Percentiles rank a stretch among this genome's conserved stretches.
These are phyloP conservation scores for Ylistrum balloti DNA, from an alignment of 1,140 invertebrate genomes.

Conservation along the genomic window DNA sequence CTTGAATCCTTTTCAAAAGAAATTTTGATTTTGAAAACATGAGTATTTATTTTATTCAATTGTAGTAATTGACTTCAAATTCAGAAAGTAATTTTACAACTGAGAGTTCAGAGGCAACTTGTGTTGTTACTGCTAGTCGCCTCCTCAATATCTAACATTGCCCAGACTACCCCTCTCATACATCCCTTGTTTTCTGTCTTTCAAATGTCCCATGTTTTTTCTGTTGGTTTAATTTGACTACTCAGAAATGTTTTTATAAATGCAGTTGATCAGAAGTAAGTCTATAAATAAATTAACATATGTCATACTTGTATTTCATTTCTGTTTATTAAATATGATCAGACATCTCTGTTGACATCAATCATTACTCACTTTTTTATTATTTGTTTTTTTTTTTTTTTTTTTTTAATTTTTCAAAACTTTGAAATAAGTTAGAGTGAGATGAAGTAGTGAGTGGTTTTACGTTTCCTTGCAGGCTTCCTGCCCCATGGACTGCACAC, in stretches of 20 bases:
- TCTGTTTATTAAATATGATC: not conserved
- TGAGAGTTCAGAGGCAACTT: not conserved
- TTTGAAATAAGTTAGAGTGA: not conserved
- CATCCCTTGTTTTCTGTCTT: not conserved
- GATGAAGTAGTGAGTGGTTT: not conserved
- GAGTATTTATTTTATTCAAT: no score
- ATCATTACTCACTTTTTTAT: not conserved
- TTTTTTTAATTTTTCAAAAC: not conserved
- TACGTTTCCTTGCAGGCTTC: conserved; percentile 62
- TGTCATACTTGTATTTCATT: not conserved
- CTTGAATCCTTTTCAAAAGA: no score
- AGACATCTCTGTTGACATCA: not conserved
- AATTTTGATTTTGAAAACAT: no score
- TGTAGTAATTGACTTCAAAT: no score
- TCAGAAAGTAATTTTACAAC: no score
- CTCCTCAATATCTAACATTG: not conserved
- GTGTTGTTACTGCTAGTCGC: not conserved
- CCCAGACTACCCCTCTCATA: not conserved
- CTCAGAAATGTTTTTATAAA: not conserved
- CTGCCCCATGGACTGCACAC: conserved; percentile 67
- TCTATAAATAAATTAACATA: not conserved
- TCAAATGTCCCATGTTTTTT: not conserved
- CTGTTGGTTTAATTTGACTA: not conserved
- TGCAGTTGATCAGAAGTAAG: not conserved
- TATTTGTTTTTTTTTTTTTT: not conserved